Evolutionary conservation across 1,140 invertebrate species (phyloP), one percentile per base, ranked within the genome.

Genomic region (Cyrtorhinus lividipennis): DNA sequence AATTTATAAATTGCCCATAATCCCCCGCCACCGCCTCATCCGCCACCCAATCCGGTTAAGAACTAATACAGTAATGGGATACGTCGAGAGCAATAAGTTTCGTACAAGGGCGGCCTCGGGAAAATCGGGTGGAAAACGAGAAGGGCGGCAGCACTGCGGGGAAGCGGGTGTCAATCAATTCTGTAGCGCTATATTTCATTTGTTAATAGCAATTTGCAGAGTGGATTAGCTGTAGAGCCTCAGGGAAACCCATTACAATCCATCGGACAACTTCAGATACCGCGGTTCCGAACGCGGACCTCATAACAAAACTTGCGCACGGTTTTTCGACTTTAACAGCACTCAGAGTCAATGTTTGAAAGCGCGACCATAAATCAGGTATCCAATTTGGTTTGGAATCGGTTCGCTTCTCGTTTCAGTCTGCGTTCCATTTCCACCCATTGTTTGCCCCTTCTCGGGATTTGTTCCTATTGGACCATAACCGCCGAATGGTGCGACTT

Each of bases 31-130:
- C 20, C 48, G 10, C 18, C 48, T 53, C 48, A 22, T 10, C 48
- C 5, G 10, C 18, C 20, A n/a, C 18, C 10, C 18, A 53, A 53
- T 53, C 48, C 20, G 48, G 48, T 53, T 53, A 20, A 20, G 48
- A 53, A 53, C 48, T 53, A 53, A 53, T 53, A 53, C 48, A 10
- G 48, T 53, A 53, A 53, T 53, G 48, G 48, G 48, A 53, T 53
- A 53, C 48, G 48, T 12, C 10, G 8, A 20, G 5, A 22, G 8
- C 48, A 22, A 38, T 38, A 38, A 38, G 15, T 38, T 38, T 15
- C 30, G 30, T 44, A 10, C 8, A 44, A 8, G 38, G 38, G 38
- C 8, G 38, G 38, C n/a, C 38, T 8, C 8, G 38, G 38, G n/a
- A n/a, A n/a, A 44, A 44, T 10, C 8, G 38, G 38, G 38, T 44